Evolutionary conservation across 2,113 vertebrate species (phyloP).

Genomic region (Emydura subglobosa): DNA sequence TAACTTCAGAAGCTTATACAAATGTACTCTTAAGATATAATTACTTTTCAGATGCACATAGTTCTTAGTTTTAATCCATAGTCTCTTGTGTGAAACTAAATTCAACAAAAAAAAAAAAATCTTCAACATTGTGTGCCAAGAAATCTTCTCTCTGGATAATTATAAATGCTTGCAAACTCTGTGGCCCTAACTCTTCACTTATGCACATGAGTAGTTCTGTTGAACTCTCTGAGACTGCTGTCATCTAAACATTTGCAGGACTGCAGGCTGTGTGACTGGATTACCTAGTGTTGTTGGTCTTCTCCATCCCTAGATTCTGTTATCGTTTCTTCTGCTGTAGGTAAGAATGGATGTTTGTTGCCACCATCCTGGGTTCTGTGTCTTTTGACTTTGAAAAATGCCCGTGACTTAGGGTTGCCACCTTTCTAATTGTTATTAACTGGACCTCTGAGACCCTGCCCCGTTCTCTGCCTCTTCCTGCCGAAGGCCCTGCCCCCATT

Average conservation of each 20-base stretch:
- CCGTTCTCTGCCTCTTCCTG: too few relatives aligned
- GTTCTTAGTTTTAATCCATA: not conserved
- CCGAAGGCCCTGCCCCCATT: too few relatives aligned
- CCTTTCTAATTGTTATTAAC: too few relatives aligned
- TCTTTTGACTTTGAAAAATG: not conserved
- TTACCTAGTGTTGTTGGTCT: not conserved
- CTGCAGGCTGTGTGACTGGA: not conserved
- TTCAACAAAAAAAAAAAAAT: not conserved
- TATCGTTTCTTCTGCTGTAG: not conserved
- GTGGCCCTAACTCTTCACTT: not conserved
- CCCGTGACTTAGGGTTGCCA: not conserved
- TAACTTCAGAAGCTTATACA: not conserved
- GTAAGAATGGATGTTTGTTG: not conserved
- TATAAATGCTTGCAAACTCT: not conserved
- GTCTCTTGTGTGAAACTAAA: not conserved
- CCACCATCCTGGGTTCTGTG: conserved; percentile 12
- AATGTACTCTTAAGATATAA: not conserved
- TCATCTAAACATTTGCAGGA: not conserved
- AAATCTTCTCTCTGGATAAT: not conserved
- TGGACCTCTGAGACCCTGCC: too few relatives aligned
- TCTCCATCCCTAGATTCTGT: conserved; percentile 38
- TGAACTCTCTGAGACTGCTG: not conserved
- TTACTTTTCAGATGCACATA: not conserved
- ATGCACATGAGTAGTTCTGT: not conserved
- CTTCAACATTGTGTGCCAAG: not conserved